These are phyloP conservation scores for Ostrea edulis DNA, from an alignment of 1,140 invertebrate genomes.

Conservation along the genomic window DNA sequence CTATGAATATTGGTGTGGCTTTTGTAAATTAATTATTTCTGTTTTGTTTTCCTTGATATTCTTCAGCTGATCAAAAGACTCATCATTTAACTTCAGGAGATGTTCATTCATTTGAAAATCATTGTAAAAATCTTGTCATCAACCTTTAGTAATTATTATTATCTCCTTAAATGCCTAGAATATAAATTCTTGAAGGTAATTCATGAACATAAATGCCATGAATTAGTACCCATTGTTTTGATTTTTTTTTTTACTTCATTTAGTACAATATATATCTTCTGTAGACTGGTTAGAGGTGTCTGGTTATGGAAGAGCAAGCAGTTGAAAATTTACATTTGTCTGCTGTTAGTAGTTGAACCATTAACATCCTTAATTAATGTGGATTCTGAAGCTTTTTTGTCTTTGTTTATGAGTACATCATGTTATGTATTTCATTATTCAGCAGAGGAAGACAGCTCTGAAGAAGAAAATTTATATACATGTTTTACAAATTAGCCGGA, in stretches of 20 bases:
- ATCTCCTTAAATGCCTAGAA: too few species aligned
- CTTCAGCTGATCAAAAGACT: too few species aligned
- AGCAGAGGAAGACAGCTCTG: background rate
- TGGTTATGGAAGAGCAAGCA: background rate
- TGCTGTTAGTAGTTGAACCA: background rate
- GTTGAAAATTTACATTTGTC: background rate
- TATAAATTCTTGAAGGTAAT: too few species aligned
- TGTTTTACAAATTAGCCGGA: background rate
- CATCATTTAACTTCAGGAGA: too few species aligned
- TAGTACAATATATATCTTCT: background rate
- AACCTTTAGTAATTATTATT: too few species aligned
- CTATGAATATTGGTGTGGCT: too few species aligned
- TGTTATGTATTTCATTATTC: background rate
- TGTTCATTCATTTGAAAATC: too few species aligned
- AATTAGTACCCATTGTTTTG: background rate
- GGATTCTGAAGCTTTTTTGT: background rate
- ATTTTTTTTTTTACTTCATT: background rate
- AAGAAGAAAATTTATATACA: background rate
- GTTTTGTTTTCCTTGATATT: too few species aligned
- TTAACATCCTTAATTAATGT: background rate
- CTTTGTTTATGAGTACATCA: background rate
- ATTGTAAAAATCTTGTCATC: too few species aligned
- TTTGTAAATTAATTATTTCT: too few species aligned
- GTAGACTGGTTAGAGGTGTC: background rate
- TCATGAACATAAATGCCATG: too few species aligned